Conservation (phyloP, 35 echinoderm and acorn worm species). For the Acanthaster planci region DNA sequence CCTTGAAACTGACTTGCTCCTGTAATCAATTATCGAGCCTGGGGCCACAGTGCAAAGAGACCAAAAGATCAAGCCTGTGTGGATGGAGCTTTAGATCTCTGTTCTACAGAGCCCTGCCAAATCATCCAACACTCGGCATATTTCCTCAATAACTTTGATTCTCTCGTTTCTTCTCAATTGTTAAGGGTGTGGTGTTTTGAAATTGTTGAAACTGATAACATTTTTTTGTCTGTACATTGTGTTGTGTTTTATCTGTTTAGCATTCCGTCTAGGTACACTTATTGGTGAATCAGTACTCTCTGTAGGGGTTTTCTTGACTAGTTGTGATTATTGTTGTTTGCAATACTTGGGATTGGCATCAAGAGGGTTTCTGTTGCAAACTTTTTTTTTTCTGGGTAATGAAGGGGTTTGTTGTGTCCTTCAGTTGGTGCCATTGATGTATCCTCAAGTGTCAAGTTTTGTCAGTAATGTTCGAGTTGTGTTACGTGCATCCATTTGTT, state of each 20-base stretch:
- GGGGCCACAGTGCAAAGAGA: background rate
- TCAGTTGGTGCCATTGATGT: too few relatives aligned
- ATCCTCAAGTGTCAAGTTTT: too few relatives aligned
- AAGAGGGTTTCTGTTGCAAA: background rate
- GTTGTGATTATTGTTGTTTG: background rate
- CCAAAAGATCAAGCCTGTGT: background rate
- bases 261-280: constrained; percentile 1
- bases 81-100: constrained; percentile 23
- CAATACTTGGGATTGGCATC: too few relatives aligned
- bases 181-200: background rate
- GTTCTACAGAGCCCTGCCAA: background rate
- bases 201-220: background rate
- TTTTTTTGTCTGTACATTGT: background rate
- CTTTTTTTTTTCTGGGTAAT: too few relatives aligned
- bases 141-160: background rate
- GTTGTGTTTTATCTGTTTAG: constrained; percentile 23
- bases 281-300: constrained; percentile 16
- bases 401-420: too few relatives aligned
- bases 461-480: too few relatives aligned
- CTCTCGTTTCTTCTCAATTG: background rate
- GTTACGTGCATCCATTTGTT: too few relatives aligned
- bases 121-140: constrained; percentile 7
- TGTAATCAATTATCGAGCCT: too few relatives aligned
- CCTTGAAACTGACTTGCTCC: too few relatives aligned
- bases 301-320: background rate